These are phyloP conservation scores for Tortrix viridana DNA, from an alignment of 2,888 invertebrate genomes.

Conservation along the genomic window DNA sequence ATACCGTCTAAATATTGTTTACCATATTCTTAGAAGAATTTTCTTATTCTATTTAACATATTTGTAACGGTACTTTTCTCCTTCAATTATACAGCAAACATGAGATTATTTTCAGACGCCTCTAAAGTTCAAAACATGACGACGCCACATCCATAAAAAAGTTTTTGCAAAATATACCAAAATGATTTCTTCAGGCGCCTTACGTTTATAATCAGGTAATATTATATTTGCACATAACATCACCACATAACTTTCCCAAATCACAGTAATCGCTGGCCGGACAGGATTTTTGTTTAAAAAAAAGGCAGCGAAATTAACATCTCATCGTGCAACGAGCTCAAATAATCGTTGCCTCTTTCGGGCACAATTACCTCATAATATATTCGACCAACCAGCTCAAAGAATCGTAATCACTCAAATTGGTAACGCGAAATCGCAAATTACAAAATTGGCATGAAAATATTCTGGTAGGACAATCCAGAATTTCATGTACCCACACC, in stretches of 20 bases:
- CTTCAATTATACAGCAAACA: too few relatives aligned
- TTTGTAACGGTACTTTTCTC: background rate
- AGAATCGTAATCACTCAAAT: constrained; percentile 72
- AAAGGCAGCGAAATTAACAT: constrained; percentile 62
- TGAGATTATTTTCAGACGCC: too few relatives aligned
- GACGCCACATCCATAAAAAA: too few relatives aligned
- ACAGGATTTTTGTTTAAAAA: constrained; percentile 28
- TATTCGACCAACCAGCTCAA: constrained; percentile 61
- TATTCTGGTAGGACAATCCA: constrained; percentile 49
- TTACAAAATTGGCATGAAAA: constrained; percentile 74
- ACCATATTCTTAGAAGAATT: constrained; percentile 4
- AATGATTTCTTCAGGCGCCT: too few relatives aligned
- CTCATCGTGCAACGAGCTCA: constrained; percentile 65
- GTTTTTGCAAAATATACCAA: too few relatives aligned
- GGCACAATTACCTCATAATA: constrained; percentile 66
- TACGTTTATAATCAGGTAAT: constrained; percentile 21
- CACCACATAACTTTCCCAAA: constrained; percentile 33
- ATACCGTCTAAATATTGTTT: constrained; percentile 25
- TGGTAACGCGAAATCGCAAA: constrained; percentile 74
- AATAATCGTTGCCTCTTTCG: constrained; percentile 61
- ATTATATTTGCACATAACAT: constrained; percentile 36
- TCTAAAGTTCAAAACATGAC: too few relatives aligned
- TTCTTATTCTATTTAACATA: too few relatives aligned
- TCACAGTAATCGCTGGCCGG: constrained; percentile 28
- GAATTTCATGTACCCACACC: constrained; percentile 45